Base-by-base conservation (phyloP, 2,113 vertebrate genomes). In the Prietella phreatophila region DNA sequence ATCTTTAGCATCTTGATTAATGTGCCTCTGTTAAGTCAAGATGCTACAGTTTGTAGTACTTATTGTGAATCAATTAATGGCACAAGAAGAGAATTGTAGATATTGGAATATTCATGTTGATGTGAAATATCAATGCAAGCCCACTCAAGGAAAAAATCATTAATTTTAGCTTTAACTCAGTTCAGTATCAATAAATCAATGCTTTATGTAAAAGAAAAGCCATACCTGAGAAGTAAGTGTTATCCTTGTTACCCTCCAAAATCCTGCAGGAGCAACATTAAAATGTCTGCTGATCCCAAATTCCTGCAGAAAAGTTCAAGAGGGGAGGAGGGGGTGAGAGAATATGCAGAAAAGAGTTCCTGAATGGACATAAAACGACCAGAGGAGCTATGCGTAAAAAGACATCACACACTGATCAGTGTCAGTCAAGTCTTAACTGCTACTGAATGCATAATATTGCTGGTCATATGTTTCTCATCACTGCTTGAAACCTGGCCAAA, bases 381-480 rank as follows among this genome's bases (percentile, higher is more conserved):
- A 60, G 67, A 94, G 93, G 95, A 93, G 95, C 96, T 95, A 92
- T 93, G 95, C 94, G 93, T 93, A 93, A 96, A 90, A 94, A 94
- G 94, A 92, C 94, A 95, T 95, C 95, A 95, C 92, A 95, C 89
- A 92, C 95, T 94, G 95, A 95, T 96, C 93, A 94, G 94, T 96
- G 94, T 96, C 93, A 95, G 95, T 95, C 95, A 92, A 93, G 93
- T 96, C 95, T 94, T 93, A 90, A 95, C 94, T 92, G 88, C 95
- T 94, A 95, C 95, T 96, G 94, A 96, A 93, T 90, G 30, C 87
- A 92, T 95, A 93, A 96, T 95, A 96, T 96, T 96, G 94, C 94
- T 93, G 94, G 93, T 97, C 97, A 96, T 96, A 92, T 97, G 97
- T 96, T 98, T 97, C 96, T 95, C 96, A 97, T 98, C 97, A 97